Conservation (phyloP, 2,797 vertebrate genomes). For the Parauchenoglanis punctatus region DNA sequence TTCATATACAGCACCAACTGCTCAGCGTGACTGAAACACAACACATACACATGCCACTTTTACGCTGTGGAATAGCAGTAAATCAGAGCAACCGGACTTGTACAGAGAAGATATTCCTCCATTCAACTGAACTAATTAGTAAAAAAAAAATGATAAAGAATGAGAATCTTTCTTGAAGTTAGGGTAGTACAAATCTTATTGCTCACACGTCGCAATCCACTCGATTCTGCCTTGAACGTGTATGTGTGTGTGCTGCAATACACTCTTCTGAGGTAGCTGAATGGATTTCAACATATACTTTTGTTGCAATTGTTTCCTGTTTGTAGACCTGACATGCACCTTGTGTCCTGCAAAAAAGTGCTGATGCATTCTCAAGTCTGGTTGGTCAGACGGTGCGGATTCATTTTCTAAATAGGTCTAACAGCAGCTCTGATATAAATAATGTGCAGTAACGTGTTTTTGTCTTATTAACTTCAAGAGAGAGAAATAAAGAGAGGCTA, state of each 20-base stretch:
- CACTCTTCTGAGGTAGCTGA: background rate
- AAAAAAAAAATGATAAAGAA: background rate
- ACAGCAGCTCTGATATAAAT: background rate
- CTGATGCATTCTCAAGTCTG: background rate
- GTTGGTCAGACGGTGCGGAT: background rate
- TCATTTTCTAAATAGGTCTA: background rate
- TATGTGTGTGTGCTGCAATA: background rate
- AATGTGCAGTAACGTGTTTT: background rate
- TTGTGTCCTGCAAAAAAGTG: background rate
- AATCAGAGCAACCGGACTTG: background rate
- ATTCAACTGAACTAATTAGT: background rate
- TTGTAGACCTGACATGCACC: background rate
- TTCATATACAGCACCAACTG: constrained; percentile 96
- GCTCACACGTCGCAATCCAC: background rate
- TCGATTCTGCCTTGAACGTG: background rate
- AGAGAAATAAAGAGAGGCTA: background rate
- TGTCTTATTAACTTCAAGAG: background rate
- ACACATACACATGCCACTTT: background rate
- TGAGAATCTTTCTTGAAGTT: background rate
- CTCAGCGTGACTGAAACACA: constrained; percentile 84
- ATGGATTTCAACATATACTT: background rate
- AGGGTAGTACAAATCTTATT: background rate
- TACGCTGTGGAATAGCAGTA: background rate
- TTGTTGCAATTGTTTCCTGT: background rate
- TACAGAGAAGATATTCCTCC: background rate